A percentile compares a stretch with the other conserved stretches of the same genome.
Evolutionary conservation across 53 echinoderm and acorn worm genomes (phyloP).

Genomic region (Echinarachnius parma): DNA sequence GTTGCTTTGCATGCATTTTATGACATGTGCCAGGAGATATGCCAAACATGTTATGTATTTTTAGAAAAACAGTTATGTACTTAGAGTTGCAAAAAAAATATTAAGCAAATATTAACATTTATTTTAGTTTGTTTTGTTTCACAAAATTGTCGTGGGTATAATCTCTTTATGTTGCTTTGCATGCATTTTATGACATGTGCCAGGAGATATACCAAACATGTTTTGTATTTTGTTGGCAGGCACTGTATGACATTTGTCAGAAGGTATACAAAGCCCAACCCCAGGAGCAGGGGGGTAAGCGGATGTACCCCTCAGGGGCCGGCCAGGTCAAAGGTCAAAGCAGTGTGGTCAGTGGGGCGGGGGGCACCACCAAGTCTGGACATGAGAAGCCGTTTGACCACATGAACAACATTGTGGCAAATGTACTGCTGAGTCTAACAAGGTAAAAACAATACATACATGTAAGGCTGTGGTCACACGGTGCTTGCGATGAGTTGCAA

Average conservation of each 20-base stretch:
- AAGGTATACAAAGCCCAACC: constrained; percentile 78
- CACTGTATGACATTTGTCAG: constrained; percentile 78
- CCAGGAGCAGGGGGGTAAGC: constrained; percentile 60
- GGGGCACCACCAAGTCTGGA: constrained; percentile 26
- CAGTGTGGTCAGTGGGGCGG: constrained; percentile 30
- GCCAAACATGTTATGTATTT: too few species aligned
- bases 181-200: constrained; percentile 86
- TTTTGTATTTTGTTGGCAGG: too few species aligned
- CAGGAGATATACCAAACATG: constrained; percentile 74
- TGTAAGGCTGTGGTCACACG: too few species aligned
- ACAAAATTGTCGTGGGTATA: too few species aligned
- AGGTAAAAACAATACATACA: constrained; percentile 29
- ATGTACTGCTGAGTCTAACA: constrained; percentile 88
- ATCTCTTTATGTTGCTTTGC: too few species aligned
- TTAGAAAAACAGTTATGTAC: constrained; percentile 92
- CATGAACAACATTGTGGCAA: constrained; percentile 97
- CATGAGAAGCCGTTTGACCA: constrained; percentile 91
- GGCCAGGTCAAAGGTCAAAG: constrained; percentile 34
- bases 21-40: too few species aligned
- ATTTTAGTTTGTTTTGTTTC: too few species aligned
- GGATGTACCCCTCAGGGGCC: constrained; percentile 43
- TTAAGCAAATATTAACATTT: too few species aligned
- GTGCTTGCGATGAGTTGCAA: too few species aligned
- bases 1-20: too few species aligned
- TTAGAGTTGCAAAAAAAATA: too few species aligned